Conservation (phyloP, 1,140 invertebrate species). For the Pachyrhynchus sulphureomaculatus region DNA sequence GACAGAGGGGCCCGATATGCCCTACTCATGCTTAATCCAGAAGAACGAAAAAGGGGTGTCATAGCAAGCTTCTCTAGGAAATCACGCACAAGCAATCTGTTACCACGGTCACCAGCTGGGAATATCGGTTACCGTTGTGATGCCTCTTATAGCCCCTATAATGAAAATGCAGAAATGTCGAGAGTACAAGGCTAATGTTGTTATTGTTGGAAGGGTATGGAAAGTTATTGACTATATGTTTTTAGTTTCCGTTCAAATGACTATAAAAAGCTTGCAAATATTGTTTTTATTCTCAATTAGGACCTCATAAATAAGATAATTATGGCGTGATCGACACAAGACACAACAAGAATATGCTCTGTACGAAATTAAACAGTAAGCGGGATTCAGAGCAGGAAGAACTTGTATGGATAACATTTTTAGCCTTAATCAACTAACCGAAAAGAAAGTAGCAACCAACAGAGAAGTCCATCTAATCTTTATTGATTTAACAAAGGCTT, state of each 20-base stretch:
- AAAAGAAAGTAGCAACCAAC: no score
- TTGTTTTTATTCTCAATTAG: no score
- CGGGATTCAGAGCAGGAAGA: no score
- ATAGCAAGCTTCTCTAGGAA: conserved; percentile 91
- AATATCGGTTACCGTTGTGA: conserved; percentile 89
- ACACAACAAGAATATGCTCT: no score
- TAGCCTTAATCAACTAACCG: no score
- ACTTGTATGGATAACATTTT: no score
- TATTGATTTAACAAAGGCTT: no score
- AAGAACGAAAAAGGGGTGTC: conserved; percentile 75
- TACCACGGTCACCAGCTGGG: conserved; percentile 82
- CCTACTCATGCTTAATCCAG: conserved; percentile 70
- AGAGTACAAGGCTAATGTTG: conserved; percentile 80
- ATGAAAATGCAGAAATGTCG: conserved; percentile 91
- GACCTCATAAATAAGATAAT: no score
- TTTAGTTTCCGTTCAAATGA: not conserved
- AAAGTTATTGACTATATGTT: not conserved
- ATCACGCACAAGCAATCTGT: conserved; percentile 85
- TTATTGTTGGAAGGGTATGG: conserved; percentile 68
- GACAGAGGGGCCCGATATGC: conserved; percentile 89
- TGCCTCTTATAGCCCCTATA: conserved; percentile 87
- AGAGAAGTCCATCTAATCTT: no score
- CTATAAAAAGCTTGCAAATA: not conserved
- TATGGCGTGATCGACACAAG: no score
- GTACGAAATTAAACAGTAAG: no score